Evolutionary conservation across 2,113 vertebrate species (phyloP).

Genomic region (Brachionichthys hirsutus): DNA sequence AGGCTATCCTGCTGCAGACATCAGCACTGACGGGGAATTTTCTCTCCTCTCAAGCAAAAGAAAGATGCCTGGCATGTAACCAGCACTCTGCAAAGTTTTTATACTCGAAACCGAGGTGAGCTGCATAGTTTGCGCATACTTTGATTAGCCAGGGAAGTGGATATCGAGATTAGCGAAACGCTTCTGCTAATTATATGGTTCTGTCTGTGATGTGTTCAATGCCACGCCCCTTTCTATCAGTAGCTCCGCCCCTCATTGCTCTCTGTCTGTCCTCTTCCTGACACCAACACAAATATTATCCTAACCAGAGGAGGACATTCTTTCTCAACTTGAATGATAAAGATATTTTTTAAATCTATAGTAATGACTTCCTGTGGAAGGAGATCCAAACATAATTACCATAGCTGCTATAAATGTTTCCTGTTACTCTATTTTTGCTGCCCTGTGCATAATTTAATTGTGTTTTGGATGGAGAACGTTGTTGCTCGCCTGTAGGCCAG

Average conservation of each 20-base stretch:
- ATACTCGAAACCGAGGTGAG: conserved; percentile 1
- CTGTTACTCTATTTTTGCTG: conserved; percentile 61
- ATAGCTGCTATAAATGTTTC: conserved; percentile 68
- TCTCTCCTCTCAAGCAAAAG: conserved; percentile 25
- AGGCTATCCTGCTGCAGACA: conserved; percentile 49
- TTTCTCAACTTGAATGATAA: conserved; percentile 69
- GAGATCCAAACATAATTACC: conserved; percentile 72
- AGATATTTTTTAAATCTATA: conserved; percentile 70
- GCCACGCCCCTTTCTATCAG: conserved; percentile 32
- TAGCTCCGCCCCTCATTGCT: conserved; percentile 19
- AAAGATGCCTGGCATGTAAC: conserved; percentile 18
- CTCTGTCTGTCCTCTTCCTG: too few species aligned
- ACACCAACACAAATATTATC: conserved; percentile 77
- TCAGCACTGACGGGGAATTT: conserved; percentile 47
- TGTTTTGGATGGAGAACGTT: conserved; percentile 59
- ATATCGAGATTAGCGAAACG: background rate
- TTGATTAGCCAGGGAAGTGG: conserved; percentile 16
- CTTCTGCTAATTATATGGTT: conserved; percentile 7
- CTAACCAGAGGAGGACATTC: conserved; percentile 69
- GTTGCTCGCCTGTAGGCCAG: conserved; percentile 60
- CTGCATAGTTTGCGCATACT: conserved; percentile 12
- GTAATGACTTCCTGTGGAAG: conserved; percentile 75
- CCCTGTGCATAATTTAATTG: conserved; percentile 67
- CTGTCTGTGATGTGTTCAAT: conserved; percentile 17
- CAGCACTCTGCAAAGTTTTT: background rate